These are phyloP conservation scores for Rhagophthalmus giganteus DNA, from an alignment of 2,888 invertebrate species.

Conservation along the genomic window DNA sequence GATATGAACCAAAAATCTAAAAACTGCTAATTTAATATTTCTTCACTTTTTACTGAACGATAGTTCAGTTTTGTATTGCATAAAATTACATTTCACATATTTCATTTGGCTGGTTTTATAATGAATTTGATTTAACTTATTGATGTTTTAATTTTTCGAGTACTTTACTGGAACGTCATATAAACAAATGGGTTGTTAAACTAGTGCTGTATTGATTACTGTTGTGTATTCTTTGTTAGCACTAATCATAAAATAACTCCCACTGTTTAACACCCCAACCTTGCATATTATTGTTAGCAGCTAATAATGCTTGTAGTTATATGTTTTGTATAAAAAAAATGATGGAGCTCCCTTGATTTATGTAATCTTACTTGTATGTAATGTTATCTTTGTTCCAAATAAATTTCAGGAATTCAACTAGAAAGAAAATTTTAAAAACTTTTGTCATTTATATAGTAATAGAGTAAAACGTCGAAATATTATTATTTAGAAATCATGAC, in stretches of 20 bases:
- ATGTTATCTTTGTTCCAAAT: conserved; percentile 12
- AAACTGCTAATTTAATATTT: conserved; percentile 4
- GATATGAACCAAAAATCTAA: no score
- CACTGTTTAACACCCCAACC: conserved; percentile 4
- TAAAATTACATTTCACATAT: background rate
- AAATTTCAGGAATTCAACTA: conserved; percentile 9
- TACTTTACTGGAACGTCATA: background rate
- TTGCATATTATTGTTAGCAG: conserved; percentile 4
- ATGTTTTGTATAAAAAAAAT: conserved; percentile 12
- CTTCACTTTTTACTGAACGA: background rate
- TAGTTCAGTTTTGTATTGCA: no score
- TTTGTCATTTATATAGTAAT: no score
- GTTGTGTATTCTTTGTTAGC: conserved; percentile 4
- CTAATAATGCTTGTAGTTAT: conserved; percentile 12
- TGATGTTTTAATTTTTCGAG: conserved; percentile 1
- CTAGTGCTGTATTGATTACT: conserved; percentile 2
- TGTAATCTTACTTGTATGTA: conserved; percentile 8
- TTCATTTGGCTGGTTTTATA: background rate
- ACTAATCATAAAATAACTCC: no score
- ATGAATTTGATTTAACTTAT: background rate
- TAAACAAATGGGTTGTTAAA: background rate
- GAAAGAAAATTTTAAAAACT: background rate
- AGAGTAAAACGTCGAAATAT: no score
- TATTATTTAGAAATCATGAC: no score
- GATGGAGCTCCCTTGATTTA: conserved; percentile 4